These are phyloP conservation scores for Aphelinus atriplicis DNA, from an alignment of 1,140 invertebrate genomes.

Conservation along the genomic window DNA sequence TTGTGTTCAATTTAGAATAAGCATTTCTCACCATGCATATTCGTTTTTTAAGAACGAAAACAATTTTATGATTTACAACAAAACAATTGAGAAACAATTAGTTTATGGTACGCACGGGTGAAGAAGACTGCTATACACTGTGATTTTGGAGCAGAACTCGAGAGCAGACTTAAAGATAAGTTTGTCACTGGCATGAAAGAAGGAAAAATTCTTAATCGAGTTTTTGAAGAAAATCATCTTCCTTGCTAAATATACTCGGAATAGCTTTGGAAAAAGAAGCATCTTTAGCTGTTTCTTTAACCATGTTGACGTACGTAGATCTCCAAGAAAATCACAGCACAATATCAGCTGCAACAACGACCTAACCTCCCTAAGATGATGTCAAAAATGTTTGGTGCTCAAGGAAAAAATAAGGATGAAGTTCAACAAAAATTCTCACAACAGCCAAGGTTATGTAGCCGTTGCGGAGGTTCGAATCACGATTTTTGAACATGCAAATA, in stretches of 20 bases:
- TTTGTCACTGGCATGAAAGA: conserved; percentile 39
- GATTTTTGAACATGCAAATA: conserved; percentile 30
- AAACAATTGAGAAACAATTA: conserved; percentile 33
- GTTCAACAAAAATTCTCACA: not conserved
- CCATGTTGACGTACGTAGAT: not conserved
- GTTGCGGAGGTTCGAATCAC: conserved; percentile 15
- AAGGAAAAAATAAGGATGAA: not conserved
- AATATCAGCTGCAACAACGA: not conserved
- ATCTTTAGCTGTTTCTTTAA: conserved; percentile 17
- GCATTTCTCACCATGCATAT: conserved; percentile 40
- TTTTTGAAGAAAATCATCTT: conserved; percentile 39
- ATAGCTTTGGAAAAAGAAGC: conserved; percentile 37
- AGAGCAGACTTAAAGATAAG: conserved; percentile 41
- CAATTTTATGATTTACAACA: conserved; percentile 47
- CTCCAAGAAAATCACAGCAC: not conserved
- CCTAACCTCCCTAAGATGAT: no score
- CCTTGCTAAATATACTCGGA: conserved; percentile 25
- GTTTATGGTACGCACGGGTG: conserved; percentile 43
- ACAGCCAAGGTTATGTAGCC: not conserved
- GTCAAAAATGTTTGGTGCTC: no score
- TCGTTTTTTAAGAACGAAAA: conserved; percentile 40
- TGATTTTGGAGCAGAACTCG: conserved; percentile 42
- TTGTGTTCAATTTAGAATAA: conserved; percentile 37
- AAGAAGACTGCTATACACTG: conserved; percentile 41
- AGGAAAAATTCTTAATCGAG: conserved; percentile 35